Evolutionary conservation across 2,113 vertebrate species (phyloP), one percentile per base, ranked within the genome.

Genomic region (Butorides virescens): DNA sequence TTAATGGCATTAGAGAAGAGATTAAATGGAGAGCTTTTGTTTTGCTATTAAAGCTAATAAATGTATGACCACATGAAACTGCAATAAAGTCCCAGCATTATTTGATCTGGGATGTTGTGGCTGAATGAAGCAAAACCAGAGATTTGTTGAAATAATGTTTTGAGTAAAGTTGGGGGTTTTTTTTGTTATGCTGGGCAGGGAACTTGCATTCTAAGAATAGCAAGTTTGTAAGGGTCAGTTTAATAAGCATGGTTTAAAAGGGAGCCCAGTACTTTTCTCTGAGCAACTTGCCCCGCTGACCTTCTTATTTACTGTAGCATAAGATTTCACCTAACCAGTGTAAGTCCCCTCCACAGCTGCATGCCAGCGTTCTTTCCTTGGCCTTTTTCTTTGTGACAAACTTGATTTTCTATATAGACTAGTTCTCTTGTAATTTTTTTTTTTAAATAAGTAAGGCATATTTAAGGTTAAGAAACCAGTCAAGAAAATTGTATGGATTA

Each of bases 131-230:
- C 50, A 37, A 86, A 91, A 66, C 9, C 58, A 36, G n/a, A 49
- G 36, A 49, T 65, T 21, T 61, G 13, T 56, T 91, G 66, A 81
- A 89, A 34, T 32, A 79, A 78, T 4, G 5, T 61, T 92, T 74
- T 90, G 20, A 81, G 25, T 27, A 34, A 81, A 61, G 29, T 22
- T 67, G 42, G 14, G 5, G 7, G 1, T 0, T 0, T 15, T 20
- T 63, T 82, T 63, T 59, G 15, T 61, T 25, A 23, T 56, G 27
- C 18, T 58, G n/a, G 52, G 22, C 10, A 42, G n/a, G 26, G 18
- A 76, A 59, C 36, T 68, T 90, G 12, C 11, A 23, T 50, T 91
- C 61, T 66, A 80, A 27, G 44, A 88, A 36, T 29, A 68, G 20
- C 5, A 34, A 74, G 9, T 66, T 77, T 91, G 13, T 62, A 55